phyloP scores from a whole-genome alignment of 2,888 invertebrate genomes.

The Alitta virens region DNA sequence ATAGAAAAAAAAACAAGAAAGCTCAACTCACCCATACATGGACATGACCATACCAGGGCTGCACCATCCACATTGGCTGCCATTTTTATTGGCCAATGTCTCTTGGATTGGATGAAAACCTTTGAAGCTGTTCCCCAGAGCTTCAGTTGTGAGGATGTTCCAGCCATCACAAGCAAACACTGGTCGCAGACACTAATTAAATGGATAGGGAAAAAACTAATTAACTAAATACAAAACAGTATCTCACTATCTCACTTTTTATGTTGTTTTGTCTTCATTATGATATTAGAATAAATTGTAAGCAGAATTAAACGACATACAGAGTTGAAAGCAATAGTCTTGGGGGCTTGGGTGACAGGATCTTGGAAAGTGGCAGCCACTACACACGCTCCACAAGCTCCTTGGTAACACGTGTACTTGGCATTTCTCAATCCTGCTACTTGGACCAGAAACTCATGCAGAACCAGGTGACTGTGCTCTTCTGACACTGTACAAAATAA shows the following conservation, averaged over 20 bases:
- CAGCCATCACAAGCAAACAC: conserved; percentile 67
- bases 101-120: conserved; percentile 73
- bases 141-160: conserved; percentile 72
- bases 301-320: background rate
- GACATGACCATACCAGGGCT: conserved; percentile 77
- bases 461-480: background rate
- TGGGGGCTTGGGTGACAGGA: background rate
- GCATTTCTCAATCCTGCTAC: background rate
- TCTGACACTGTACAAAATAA: too few relatives aligned
- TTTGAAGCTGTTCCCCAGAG: conserved; percentile 65
- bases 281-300: too few relatives aligned
- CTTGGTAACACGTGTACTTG: background rate
- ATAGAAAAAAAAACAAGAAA: too few relatives aligned
- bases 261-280: too few relatives aligned
- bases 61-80: conserved; percentile 75
- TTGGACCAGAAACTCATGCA: background rate
- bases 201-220: too few relatives aligned
- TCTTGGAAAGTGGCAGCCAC: background rate
- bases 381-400: background rate
- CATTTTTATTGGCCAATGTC: conserved; percentile 67
- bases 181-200: conserved; percentile 65
- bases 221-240: too few relatives aligned
- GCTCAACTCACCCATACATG: conserved; percentile 65
- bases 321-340: background rate
- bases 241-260: too few relatives aligned